These are phyloP conservation scores for Haliaeetus albicilla DNA, from an alignment of 2,797 vertebrate genomes.

Conservation along the genomic window DNA sequence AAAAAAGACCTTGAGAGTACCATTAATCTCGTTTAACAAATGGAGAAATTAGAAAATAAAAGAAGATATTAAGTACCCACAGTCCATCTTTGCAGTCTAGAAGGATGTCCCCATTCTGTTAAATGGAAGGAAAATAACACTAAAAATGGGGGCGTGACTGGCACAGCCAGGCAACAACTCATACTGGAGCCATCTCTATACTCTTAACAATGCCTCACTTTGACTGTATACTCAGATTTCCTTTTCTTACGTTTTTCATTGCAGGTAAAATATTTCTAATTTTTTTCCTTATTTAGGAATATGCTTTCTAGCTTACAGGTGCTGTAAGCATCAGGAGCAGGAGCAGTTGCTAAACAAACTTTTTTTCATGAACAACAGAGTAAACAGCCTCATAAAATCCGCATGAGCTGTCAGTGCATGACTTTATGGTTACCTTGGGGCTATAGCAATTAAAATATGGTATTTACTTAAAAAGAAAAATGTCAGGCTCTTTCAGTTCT, in stretches of 20 bases:
- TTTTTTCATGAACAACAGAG: conserved; percentile 27
- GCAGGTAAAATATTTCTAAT: neutral
- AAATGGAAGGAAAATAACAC: neutral
- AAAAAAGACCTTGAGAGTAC: neutral
- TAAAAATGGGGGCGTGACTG: neutral
- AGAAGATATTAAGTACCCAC: neutral
- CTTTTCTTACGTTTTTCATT: neutral
- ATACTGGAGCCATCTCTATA: neutral
- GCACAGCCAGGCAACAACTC: neutral
- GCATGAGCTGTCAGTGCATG: conserved; percentile 27
- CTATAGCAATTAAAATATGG: conserved; percentile 59
- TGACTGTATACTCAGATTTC: neutral
- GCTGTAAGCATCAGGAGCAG: neutral
- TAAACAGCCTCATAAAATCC: conserved; percentile 60
- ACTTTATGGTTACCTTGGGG: conserved; percentile 42
- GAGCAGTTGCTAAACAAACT: conserved; percentile 33
- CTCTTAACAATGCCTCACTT: neutral
- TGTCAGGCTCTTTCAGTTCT: neutral
- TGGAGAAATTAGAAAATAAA: neutral
- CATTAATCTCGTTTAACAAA: neutral
- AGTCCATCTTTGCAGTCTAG: neutral
- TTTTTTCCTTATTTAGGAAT: neutral
- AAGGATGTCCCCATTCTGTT: neutral
- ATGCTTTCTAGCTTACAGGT: neutral
- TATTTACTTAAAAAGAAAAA: conserved; percentile 50